A percentile compares a stretch with the other conserved stretches of the same genome.
Evolutionary conservation across 2,113 vertebrate species (phyloP).

Genomic region (Tapirus terrestris): DNA sequence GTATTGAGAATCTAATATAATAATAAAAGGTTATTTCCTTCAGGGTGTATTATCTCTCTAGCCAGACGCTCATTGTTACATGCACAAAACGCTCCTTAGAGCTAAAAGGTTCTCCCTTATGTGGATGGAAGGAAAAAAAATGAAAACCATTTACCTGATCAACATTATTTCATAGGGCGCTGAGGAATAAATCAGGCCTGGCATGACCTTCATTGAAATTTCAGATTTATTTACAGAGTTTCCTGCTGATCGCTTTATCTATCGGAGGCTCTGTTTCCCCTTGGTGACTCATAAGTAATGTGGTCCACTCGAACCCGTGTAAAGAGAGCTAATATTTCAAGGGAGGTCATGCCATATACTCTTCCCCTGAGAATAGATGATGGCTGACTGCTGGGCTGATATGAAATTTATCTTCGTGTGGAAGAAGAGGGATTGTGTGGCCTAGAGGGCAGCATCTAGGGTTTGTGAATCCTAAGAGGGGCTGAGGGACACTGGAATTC

Average conservation of each 20-base stretch:
- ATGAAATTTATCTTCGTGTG: constrained; percentile 86
- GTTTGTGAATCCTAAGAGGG: constrained; percentile 76
- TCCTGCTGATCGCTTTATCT: constrained; percentile 88
- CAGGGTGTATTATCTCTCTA: constrained; percentile 69
- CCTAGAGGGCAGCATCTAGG: constrained; percentile 80
- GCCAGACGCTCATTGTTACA: constrained; percentile 74
- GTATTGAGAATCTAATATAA: constrained; percentile 54
- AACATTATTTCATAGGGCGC: constrained; percentile 87
- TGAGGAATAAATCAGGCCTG: constrained; percentile 86
- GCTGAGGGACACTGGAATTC: constrained; percentile 69
- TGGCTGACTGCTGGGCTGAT: constrained; percentile 82
- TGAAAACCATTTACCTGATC: constrained; percentile 88
- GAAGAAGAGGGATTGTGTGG: constrained; percentile 82
- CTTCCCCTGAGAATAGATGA: constrained; percentile 86
- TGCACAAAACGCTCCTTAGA: constrained; percentile 62
- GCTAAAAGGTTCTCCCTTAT: constrained; percentile 43
- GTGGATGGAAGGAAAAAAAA: constrained; percentile 71
- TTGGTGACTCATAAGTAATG: constrained; percentile 89
- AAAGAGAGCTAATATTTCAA: constrained; percentile 91
- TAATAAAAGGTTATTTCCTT: constrained; percentile 75
- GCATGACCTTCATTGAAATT: constrained; percentile 88
- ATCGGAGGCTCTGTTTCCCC: constrained; percentile 84
- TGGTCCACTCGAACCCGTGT: constrained; percentile 85
- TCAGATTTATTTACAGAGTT: constrained; percentile 90
- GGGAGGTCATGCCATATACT: constrained; percentile 87